Evolutionary conservation across 2,888 invertebrate species (phyloP).

Genomic region (Periphyllus acericola): DNA sequence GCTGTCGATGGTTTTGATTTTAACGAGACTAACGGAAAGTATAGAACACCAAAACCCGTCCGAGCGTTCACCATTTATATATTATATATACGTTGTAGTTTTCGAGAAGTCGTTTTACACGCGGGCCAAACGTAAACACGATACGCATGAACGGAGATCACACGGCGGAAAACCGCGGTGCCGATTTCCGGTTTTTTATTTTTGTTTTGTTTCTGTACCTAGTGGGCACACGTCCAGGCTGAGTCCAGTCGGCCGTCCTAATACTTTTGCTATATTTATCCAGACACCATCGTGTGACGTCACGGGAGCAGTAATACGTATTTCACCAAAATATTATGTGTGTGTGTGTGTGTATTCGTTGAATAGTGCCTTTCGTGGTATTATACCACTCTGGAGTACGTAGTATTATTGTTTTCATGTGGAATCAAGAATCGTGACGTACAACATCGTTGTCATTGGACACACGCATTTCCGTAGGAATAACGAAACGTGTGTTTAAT

Average conservation of each 20-base stretch:
- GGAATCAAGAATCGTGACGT: too few relatives aligned
- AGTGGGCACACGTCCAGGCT: slow-evolving; percentile 53
- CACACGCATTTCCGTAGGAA: too few relatives aligned
- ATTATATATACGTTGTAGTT: neutral
- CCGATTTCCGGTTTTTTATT: slow-evolving; percentile 53
- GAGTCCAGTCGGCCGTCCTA: slow-evolving; percentile 9
- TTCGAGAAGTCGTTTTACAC: neutral
- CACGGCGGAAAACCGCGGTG: neutral
- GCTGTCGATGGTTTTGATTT: too few relatives aligned
- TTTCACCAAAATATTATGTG: neutral
- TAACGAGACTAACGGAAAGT: neutral
- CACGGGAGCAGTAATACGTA: neutral
- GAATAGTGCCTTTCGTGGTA: too few relatives aligned
- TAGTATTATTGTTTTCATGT: too few relatives aligned
- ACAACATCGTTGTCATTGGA: too few relatives aligned
- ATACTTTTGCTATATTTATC: slow-evolving; percentile 37
- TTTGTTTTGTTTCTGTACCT: neutral
- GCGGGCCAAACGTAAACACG: neutral
- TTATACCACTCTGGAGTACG: too few relatives aligned
- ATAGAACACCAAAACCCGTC: neutral
- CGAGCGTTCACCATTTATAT: neutral
- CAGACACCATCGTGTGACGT: neutral
- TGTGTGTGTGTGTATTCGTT: too few relatives aligned
- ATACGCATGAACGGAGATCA: neutral
- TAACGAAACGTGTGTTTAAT: too few relatives aligned